These are phyloP conservation scores for Neofelis nebulosa DNA, from an alignment of 2,113 vertebrate genomes.

Conservation along the genomic window DNA sequence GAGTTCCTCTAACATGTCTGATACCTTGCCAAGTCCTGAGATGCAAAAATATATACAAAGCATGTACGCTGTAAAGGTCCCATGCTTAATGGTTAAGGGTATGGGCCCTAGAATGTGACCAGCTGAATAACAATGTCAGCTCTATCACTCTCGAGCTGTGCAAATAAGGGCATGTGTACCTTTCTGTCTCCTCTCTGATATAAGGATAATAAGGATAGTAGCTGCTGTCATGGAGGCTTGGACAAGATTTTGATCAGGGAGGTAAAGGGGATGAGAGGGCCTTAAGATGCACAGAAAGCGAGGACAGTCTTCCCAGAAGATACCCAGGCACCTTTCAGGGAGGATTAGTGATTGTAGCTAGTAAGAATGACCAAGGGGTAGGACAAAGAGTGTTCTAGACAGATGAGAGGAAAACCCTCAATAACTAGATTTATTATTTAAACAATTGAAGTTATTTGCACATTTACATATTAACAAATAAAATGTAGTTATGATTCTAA, in stretches of 20 bases:
- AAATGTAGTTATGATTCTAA: not conserved
- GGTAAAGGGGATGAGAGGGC: not conserved
- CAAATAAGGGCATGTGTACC: not conserved
- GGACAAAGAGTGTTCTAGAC: not conserved
- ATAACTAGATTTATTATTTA: not conserved
- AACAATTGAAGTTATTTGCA: not conserved
- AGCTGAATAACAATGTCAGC: not conserved
- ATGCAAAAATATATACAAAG: not conserved
- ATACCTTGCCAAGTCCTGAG: not conserved
- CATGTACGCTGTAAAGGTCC: not conserved
- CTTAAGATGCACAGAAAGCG: not conserved
- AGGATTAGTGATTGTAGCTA: not conserved
- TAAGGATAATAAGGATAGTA: not conserved
- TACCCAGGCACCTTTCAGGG: not conserved
- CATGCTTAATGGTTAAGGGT: not conserved
- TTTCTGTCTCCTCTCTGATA: not conserved
- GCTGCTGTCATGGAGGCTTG: not conserved
- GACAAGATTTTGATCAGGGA: not conserved
- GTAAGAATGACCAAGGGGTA: rapidly evolving
- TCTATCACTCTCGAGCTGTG: not conserved
- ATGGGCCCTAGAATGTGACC: not conserved
- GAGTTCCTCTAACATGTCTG: not conserved
- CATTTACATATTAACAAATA: not conserved
- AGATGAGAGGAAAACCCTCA: not conserved
- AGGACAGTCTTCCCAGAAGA: not conserved